Percentiles rank a stretch among this genome's conserved stretches.
phyloP scores from a whole-genome alignment of 2,113 vertebrate species.

The Tyto alba region DNA sequence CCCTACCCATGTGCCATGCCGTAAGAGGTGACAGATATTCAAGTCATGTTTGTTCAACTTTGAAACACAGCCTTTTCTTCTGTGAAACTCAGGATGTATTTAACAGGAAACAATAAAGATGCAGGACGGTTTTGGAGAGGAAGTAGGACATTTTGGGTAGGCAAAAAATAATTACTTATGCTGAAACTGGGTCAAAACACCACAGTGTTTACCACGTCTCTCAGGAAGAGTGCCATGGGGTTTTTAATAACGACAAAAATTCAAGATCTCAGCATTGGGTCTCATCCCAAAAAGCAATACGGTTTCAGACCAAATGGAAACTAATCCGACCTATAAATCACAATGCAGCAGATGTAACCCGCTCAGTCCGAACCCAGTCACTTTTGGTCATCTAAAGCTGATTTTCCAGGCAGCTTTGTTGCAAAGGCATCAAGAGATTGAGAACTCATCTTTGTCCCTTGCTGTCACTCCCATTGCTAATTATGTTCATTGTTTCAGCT shows the following conservation, averaged over 20 bases:
- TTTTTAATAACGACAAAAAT: conserved; percentile 40
- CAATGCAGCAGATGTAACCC: background rate
- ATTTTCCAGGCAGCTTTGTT: background rate
- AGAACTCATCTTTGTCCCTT: background rate
- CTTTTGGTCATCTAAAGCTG: background rate
- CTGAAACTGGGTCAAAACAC: conserved; percentile 35
- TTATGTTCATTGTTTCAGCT: background rate
- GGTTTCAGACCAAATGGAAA: conserved; percentile 11
- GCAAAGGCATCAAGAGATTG: background rate
- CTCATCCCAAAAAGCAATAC: conserved; percentile 15
- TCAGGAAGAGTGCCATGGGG: conserved; percentile 15
- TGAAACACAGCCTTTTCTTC: background rate
- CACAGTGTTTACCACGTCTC: background rate
- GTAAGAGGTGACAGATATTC: background rate
- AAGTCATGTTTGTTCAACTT: background rate
- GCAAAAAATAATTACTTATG: background rate
- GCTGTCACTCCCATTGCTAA: background rate
- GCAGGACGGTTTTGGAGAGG: background rate
- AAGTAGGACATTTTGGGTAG: background rate
- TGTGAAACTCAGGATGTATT: background rate
- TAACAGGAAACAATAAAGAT: conserved; percentile 22
- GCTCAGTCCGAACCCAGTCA: background rate
- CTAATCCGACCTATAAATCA: background rate
- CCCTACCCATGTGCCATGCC: background rate
- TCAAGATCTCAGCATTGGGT: conserved; percentile 29